These are phyloP conservation scores for Sternarchorhynchus goeldii DNA, from an alignment of 2,797 vertebrate species.

Conservation along the genomic window DNA sequence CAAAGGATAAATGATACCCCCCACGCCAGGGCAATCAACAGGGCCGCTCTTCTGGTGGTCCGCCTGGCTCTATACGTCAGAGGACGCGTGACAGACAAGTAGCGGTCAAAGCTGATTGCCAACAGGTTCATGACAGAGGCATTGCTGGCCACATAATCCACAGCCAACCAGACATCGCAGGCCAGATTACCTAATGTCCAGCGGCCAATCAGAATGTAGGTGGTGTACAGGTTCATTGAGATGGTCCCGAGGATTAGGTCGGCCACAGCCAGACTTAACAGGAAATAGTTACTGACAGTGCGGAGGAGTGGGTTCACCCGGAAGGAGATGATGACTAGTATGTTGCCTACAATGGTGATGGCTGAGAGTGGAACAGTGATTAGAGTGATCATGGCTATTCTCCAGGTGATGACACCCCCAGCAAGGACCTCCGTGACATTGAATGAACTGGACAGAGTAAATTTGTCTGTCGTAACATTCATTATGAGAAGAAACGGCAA, in stretches of 20 bases:
- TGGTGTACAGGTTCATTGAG: constrained; percentile 60
- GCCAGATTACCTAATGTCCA: constrained; percentile 55
- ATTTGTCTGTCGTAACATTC: constrained; percentile 16
- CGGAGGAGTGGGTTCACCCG: constrained; percentile 52
- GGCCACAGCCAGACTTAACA: constrained; percentile 56
- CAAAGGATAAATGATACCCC: constrained; percentile 52
- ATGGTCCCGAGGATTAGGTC: constrained; percentile 53
- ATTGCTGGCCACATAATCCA: constrained; percentile 58
- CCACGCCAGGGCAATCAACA: constrained; percentile 55
- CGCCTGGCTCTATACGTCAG: constrained; percentile 52
- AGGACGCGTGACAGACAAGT: constrained; percentile 55
- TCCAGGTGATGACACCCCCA: constrained; percentile 38
- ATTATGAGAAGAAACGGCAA: constrained; percentile 22
- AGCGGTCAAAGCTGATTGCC: constrained; percentile 54
- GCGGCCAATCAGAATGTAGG: constrained; percentile 54
- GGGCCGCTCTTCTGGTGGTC: constrained; percentile 48
- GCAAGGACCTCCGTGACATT: constrained; percentile 27
- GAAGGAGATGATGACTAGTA: constrained; percentile 56
- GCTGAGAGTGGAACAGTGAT: constrained; percentile 52
- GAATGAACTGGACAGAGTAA: constrained; percentile 25
- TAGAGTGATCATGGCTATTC: constrained; percentile 44
- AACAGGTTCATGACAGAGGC: constrained; percentile 59
- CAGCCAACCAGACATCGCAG: constrained; percentile 56
- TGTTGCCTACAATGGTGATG: constrained; percentile 53
- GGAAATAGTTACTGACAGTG: constrained; percentile 57